Evolutionary conservation across 92 coral and sea anemone species (phyloP), one percentile per base, ranked within the genome.

Genomic region (Heteractis magnifica): DNA sequence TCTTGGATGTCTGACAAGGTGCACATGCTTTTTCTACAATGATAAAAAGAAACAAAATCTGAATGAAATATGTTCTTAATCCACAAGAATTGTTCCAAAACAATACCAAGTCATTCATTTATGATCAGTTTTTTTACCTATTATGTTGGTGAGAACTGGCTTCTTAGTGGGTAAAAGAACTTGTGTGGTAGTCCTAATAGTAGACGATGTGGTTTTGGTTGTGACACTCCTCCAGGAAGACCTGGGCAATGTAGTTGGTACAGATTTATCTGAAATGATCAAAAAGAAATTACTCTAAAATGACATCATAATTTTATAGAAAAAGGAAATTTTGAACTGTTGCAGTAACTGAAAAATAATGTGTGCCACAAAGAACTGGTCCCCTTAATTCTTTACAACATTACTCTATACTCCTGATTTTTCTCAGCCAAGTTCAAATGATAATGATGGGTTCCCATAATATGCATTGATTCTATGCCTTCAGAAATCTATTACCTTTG

Each of bases 1-100:
- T 80, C 6, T 53, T 55, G 0, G 65, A 59, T 7, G 71, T 77
- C 48, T 68, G 81, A 26, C 93, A 90, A 6, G 91, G 89, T 3
- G 84, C 71, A 26, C 93, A 90, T 11, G 60, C 50, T 51, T 59
- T 83, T 83, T 56, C 56, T 70, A 77, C 18, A 8, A 72, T 0
- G 23, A 51, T 10, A 48, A 71, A 6, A 49, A 49, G 12, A 74
- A 74, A 10, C 18, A 13, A 74, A 49, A 2, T 74, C 10, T 13
- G 12, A 74, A 49, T 0, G 10, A 49, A 56, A 53, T 34, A 34
- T 34, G 44, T 34, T 34, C 44, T 34, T 34, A 34, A 34, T 34
- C 44, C 44, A 34, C 44, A 49, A 19, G 79, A 9, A 49, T 41
- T 11, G 10, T 20, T 4, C 0, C 2, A 76, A 51, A n/a, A 51